Evolutionary conservation across 2,797 vertebrate species (phyloP).

Genomic region (Coregonus suidteri): DNA sequence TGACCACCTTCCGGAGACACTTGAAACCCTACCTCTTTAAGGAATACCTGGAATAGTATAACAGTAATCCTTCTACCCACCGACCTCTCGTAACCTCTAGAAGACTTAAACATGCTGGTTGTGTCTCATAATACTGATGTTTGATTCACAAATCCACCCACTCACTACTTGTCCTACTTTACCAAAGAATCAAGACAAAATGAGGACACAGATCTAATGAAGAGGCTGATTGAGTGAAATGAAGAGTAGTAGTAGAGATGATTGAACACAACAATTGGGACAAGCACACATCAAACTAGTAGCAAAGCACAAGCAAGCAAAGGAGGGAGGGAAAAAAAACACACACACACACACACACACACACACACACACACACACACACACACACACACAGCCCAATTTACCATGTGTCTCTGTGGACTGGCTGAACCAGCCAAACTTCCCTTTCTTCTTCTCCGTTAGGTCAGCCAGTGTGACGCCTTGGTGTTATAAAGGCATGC

Average conservation of each 20-base stretch:
- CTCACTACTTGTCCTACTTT: not conserved
- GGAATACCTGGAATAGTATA: no score
- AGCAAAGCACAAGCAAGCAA: constrained; percentile 39
- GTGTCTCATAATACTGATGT: not conserved
- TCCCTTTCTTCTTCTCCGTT: constrained; percentile 95
- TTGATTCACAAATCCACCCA: not conserved
- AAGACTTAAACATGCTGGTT: not conserved
- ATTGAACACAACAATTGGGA: constrained; percentile 26
- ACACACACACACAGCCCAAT: constrained; percentile 48
- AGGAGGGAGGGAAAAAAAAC: not conserved
- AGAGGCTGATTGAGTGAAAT: constrained; percentile 6
- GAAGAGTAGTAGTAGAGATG: not conserved
- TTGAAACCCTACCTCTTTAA: no score
- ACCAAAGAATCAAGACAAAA: not conserved
- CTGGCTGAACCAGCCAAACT: constrained; percentile 91
- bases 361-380: not conserved
- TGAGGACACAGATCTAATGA: not conserved
- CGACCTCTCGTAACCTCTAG: not conserved
- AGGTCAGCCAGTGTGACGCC: constrained; percentile 95
- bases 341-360: not conserved
- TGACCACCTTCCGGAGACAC: no score
- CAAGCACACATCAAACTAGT: constrained; percentile 12
- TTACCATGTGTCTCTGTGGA: constrained; percentile 97
- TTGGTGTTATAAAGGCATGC: constrained; percentile 82
- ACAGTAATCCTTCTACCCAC: no score